Evolutionary conservation across 2,113 vertebrate species (phyloP).

Genomic region (Oreocharis arfaki): DNA sequence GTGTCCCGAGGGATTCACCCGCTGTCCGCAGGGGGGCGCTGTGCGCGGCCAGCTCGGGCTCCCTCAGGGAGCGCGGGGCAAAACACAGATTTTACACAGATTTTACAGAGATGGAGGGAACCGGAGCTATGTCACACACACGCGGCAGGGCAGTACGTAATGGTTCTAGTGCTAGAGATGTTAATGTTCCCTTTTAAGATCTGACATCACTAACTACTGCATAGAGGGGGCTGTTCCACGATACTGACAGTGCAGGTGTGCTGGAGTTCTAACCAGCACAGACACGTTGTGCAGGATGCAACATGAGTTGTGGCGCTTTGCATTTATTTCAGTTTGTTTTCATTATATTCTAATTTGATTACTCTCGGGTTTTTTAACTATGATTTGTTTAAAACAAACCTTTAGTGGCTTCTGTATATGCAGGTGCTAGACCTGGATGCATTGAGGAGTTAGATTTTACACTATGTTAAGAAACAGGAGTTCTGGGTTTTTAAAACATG

Average conservation of each 20-base stretch:
- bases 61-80: background rate
- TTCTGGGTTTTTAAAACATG: background rate
- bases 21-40: constrained; percentile 17
- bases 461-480: background rate
- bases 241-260: background rate
- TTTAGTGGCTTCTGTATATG: background rate
- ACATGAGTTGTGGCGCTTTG: background rate
- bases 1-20: background rate
- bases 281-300: background rate
- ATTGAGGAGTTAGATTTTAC: background rate
- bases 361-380: background rate
- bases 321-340: background rate
- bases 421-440: background rate
- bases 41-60: background rate
- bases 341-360: background rate
- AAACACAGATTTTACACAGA: background rate
- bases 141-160: too few species aligned
- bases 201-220: background rate
- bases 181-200: background rate
- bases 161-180: background rate
- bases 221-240: background rate
- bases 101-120: accelerated
- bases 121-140: accelerated
- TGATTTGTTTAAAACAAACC: background rate
- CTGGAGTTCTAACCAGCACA: background rate